phyloP scores from a whole-genome alignment of 2,797 vertebrate species.

The Phrynocephalus guinanensis region DNA sequence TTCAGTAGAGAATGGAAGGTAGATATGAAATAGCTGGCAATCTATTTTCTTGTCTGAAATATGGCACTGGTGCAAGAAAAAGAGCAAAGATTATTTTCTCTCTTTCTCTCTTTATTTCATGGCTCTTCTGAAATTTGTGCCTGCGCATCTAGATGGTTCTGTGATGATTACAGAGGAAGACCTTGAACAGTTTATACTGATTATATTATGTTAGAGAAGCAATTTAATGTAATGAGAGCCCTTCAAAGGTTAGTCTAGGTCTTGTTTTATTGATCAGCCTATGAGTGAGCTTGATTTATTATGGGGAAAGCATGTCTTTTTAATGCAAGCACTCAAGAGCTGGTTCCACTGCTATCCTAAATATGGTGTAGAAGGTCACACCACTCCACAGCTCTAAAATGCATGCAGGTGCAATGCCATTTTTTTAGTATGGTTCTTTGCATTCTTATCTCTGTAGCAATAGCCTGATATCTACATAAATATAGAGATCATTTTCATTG shows the following conservation, averaged over 20 bases:
- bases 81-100: conserved; percentile 40
- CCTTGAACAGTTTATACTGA: conserved; percentile 62
- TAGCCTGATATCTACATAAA: background rate
- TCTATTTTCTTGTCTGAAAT: conserved; percentile 48
- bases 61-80: conserved; percentile 40
- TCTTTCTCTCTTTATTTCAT: conserved; percentile 20
- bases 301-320: conserved; percentile 46
- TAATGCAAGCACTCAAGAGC: conserved; percentile 39
- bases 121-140: conserved; percentile 44
- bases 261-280: conserved; percentile 60
- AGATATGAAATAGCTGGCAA: conserved; percentile 34
- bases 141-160: conserved; percentile 45
- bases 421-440: conserved; percentile 20
- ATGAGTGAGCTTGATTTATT: conserved; percentile 60
- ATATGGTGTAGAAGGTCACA: conserved; percentile 32
- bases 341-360: conserved; percentile 33
- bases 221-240: conserved; percentile 61
- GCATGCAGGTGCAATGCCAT: conserved; percentile 24
- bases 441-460: conserved; percentile 10
- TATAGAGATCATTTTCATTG: background rate
- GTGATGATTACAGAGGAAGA: conserved; percentile 50
- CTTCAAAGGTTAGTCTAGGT: conserved; percentile 59
- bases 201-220: conserved; percentile 56
- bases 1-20: background rate
- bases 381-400: conserved; percentile 27